Evolutionary conservation across 2,888 invertebrate genomes (phyloP).

Genomic region (Saturnia pavonia): DNA sequence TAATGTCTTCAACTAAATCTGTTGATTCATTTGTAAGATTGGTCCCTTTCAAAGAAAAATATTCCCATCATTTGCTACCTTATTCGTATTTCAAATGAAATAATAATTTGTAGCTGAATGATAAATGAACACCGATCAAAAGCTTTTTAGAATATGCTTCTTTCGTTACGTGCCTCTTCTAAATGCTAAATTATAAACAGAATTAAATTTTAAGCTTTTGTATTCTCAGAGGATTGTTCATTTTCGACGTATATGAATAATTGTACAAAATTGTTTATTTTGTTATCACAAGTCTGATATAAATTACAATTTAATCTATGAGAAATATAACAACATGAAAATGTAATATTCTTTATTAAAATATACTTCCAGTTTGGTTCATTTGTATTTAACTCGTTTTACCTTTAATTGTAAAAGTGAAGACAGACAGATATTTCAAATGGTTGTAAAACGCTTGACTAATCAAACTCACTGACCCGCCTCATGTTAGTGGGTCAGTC

Average conservation of each 20-base stretch:
- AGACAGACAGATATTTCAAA: too few relatives aligned
- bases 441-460: too few relatives aligned
- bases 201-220: neutral
- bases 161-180: conserved; percentile 5
- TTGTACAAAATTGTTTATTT: neutral
- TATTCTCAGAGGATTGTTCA: neutral
- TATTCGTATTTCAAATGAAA: conserved; percentile 17
- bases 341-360: neutral
- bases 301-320: neutral
- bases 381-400: too few relatives aligned
- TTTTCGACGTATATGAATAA: conserved; percentile 3
- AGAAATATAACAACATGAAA: neutral
- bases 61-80: conserved; percentile 14
- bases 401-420: too few relatives aligned
- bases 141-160: conserved; percentile 20
- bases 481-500: too few relatives aligned
- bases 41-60: conserved; percentile 12
- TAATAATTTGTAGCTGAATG: conserved; percentile 22
- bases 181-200: conserved; percentile 8
- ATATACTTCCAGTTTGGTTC: too few relatives aligned
- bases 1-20: neutral
- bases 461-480: too few relatives aligned
- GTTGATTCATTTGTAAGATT: conserved; percentile 13
- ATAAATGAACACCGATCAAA: conserved; percentile 23
- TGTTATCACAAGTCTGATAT: neutral